Conservation (phyloP, 1,140 invertebrate species). For the Melitaea cinxia region DNA sequence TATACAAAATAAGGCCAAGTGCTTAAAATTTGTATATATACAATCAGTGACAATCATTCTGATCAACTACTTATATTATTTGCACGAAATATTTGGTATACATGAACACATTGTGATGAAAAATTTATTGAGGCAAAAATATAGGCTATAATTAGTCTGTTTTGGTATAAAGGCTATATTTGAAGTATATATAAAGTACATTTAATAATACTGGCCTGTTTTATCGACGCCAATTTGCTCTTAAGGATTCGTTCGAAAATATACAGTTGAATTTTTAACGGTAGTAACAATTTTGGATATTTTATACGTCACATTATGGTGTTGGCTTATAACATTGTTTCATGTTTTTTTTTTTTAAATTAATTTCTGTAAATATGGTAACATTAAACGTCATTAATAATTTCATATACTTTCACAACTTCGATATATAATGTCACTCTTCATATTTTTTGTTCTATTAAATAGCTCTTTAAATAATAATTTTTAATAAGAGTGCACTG, state of each 20-base stretch:
- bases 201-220: not conserved
- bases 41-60: not conserved
- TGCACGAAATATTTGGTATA: slow-evolving; percentile 67
- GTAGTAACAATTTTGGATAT: too few relatives aligned
- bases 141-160: not conserved
- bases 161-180: not conserved
- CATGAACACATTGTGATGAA: slow-evolving; percentile 74
- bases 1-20: not conserved
- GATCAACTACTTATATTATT: not conserved
- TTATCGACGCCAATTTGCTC: too few relatives aligned
- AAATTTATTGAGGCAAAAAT: slow-evolving; percentile 18
- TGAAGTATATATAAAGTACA: not conserved
- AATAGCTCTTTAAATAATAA: not conserved
- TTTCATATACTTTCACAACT: not conserved
- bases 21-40: slow-evolving; percentile 12
- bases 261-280: too few relatives aligned
- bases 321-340: not conserved
- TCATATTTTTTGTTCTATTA: not conserved
- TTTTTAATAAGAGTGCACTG: not conserved
- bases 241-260: too few relatives aligned
- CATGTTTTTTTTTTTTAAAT: not conserved
- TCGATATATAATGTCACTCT: slow-evolving; percentile 1
- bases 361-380: not conserved
- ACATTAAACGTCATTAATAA: not conserved
- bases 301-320: too few relatives aligned